Evolutionary conservation across 2,113 vertebrate genomes (phyloP).

Genomic region (Lasiurus borealis): DNA sequence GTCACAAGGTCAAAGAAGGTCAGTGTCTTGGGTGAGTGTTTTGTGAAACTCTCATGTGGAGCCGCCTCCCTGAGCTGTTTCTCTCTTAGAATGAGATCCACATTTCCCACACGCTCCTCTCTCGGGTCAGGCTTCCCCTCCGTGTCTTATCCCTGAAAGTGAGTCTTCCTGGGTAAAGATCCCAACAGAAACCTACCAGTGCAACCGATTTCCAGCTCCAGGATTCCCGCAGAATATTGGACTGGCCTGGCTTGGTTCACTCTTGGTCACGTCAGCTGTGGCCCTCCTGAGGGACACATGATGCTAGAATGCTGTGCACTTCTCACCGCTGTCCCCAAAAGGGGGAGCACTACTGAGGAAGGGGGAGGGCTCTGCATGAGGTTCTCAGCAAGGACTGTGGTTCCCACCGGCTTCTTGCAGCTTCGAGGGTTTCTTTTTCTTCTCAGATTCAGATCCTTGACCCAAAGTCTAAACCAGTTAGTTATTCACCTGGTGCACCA

Average conservation of each 20-base stretch:
- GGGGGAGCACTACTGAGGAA: background rate
- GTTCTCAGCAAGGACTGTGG: background rate
- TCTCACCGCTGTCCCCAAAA: background rate
- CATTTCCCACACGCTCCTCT: background rate
- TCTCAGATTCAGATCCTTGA: background rate
- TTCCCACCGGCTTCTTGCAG: background rate
- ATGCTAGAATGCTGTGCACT: background rate
- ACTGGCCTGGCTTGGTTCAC: background rate
- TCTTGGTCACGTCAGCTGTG: background rate
- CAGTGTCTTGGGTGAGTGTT: background rate
- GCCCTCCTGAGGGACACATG: background rate
- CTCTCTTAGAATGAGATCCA: background rate
- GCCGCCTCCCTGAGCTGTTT: background rate
- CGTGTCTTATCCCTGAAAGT: background rate
- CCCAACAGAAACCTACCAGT: background rate
- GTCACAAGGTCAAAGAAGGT: background rate
- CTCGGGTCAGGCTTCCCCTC: background rate
- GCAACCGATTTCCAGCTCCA: background rate
- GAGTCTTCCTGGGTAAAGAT: background rate
- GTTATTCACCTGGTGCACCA: background rate
- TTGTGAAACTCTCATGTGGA: background rate
- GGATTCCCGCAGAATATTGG: background rate
- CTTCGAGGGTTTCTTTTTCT: background rate
- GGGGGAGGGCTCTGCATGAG: background rate
- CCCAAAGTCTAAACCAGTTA: background rate